phyloP scores from a whole-genome alignment of 2,113 vertebrate species.

The Mesembrinibis cayennensis region DNA sequence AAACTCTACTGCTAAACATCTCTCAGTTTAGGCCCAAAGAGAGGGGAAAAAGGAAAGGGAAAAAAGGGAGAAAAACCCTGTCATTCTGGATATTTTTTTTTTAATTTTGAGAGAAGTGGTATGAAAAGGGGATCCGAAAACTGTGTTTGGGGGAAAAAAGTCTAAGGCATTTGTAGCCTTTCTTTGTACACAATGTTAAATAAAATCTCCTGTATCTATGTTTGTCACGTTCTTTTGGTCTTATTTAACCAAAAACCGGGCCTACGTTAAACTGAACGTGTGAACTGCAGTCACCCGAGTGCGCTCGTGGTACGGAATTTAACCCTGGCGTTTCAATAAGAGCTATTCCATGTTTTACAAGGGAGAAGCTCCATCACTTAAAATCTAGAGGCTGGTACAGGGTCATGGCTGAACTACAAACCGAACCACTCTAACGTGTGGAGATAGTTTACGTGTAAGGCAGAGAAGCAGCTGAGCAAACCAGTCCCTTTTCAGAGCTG shows the following conservation, averaged over 20 bases:
- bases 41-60: neutral
- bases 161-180: conserved; percentile 73
- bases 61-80: neutral
- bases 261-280: neutral
- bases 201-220: conserved; percentile 74
- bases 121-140: conserved; percentile 66
- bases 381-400: neutral
- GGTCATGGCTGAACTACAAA: neutral
- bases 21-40: conserved; percentile 31
- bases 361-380: neutral
- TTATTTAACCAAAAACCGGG: conserved; percentile 12
- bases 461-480: neutral
- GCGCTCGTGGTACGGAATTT: neutral
- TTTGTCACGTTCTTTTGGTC: conserved; percentile 28
- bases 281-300: neutral
- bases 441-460: neutral
- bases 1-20: neutral
- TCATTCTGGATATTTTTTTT: neutral
- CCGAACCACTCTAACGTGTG: neutral
- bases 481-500: neutral
- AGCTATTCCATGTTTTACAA: neutral
- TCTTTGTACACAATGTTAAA: conserved; percentile 80
- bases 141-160: conserved; percentile 46
- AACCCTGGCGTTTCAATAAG: neutral
- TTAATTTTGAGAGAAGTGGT: conserved; percentile 53